Evolutionary conservation across 2,888 invertebrate genomes (phyloP).

Genomic region (Cacoxenus indagator): DNA sequence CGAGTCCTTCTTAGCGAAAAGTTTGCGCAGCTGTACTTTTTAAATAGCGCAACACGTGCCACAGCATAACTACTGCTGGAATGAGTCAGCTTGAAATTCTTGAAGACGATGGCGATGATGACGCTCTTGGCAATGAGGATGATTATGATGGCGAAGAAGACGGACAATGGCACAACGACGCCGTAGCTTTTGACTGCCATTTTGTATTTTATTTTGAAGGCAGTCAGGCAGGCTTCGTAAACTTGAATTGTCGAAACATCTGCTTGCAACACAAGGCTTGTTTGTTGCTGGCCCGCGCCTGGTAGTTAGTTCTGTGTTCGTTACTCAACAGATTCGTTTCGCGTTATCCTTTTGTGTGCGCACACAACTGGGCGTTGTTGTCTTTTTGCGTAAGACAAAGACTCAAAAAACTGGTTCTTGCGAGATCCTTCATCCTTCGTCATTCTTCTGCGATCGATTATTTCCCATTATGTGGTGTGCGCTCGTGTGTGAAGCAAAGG

Average conservation of each 20-base stretch:
- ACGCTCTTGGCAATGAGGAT: neutral
- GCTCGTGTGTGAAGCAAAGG: neutral
- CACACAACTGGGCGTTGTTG: slow-evolving; percentile 12
- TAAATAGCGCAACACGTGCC: slow-evolving; percentile 29
- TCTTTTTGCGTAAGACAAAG: neutral
- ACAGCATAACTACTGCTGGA: neutral
- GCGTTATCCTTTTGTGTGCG: slow-evolving; percentile 27
- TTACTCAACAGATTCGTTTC: neutral
- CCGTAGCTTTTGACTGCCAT: slow-evolving; percentile 18
- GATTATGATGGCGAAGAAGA: neutral
- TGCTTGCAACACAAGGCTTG: neutral
- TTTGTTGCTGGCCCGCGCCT: too few relatives aligned
- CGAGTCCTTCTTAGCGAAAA: neutral
- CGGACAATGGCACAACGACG: neutral
- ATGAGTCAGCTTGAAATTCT: neutral
- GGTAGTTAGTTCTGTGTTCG: neutral
- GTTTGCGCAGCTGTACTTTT: slow-evolving; percentile 44
- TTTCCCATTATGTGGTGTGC: too few relatives aligned
- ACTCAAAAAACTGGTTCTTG: neutral
- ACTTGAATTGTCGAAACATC: slow-evolving; percentile 2
- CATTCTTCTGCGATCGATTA: neutral
- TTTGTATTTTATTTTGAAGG: neutral
- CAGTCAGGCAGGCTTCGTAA: neutral
- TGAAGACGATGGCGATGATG: neutral
- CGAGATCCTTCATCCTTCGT: neutral